A percentile compares a stretch with the other conserved stretches of the same genome.
Conservation (phyloP, 2,113 vertebrate genomes). For the Trematomus loennbergii region DNA sequence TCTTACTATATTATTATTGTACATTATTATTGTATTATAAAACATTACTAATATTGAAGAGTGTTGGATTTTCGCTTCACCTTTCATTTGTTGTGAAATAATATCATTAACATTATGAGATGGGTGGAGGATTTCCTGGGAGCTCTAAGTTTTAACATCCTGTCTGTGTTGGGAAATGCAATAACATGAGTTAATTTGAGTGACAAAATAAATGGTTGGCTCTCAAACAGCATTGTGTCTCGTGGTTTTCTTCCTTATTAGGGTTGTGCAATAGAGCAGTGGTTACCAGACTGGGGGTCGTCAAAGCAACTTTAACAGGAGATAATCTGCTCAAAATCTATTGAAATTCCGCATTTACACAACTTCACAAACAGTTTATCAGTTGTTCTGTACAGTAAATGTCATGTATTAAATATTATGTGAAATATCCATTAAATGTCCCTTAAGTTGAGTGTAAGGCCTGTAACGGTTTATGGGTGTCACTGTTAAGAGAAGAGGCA, state of each 20-base stretch:
- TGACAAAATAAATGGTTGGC: constrained; percentile 35
- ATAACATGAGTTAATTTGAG: background rate
- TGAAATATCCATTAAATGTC: too few relatives aligned
- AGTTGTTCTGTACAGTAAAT: too few relatives aligned
- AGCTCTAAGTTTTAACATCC: background rate
- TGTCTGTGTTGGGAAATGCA: constrained; percentile 21
- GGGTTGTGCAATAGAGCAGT: background rate
- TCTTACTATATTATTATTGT: background rate
- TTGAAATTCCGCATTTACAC: too few relatives aligned
- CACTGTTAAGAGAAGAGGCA: too few relatives aligned
- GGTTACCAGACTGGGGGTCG: too few relatives aligned
- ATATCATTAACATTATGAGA: background rate
- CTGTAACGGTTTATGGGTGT: too few relatives aligned
- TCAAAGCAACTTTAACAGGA: too few relatives aligned
- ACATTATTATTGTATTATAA: background rate
- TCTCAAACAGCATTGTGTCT: background rate
- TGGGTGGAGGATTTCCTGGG: background rate
- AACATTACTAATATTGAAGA: background rate
- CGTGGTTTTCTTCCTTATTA: background rate
- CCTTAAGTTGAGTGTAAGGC: too few relatives aligned
- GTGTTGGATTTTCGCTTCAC: background rate
- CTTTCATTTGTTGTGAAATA: background rate
- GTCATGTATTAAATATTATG: too few relatives aligned
- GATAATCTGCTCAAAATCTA: too few relatives aligned
- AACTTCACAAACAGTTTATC: too few relatives aligned